phyloP scores from a whole-genome alignment of 37 sponge, comb jelly and placozoan species.

The Ephydatia muelleri region DNA sequence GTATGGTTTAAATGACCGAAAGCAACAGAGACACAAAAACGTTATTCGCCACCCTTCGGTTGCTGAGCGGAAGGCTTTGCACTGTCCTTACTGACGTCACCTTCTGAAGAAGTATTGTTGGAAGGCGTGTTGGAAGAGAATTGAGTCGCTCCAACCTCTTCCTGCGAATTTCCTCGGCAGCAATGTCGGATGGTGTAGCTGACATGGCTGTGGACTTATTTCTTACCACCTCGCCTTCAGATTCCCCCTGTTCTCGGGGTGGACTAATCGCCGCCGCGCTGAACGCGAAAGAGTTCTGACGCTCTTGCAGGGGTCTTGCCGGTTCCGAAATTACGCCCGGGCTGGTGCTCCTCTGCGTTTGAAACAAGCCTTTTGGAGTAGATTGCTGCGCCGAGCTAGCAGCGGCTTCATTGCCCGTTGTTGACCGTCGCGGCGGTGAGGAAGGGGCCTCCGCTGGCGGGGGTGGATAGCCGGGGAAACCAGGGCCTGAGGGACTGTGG shows the following conservation, averaged over 20 bases:
- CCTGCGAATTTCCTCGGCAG: neutral
- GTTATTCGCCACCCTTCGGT: neutral
- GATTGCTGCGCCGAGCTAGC: neutral
- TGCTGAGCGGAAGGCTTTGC: neutral
- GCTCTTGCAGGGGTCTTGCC: neutral
- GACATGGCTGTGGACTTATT: neutral
- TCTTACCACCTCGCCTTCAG: neutral
- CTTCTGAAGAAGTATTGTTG: neutral
- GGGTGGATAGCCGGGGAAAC: constrained; percentile 42
- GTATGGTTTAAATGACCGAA: too few relatives aligned
- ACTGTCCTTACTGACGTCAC: neutral
- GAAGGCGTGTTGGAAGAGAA: neutral
- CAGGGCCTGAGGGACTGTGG: constrained; percentile 40
- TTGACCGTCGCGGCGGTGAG: neutral
- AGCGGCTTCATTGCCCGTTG: neutral
- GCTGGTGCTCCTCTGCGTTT: constrained; percentile 5
- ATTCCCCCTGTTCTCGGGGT: neutral
- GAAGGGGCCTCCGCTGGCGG: neutral
- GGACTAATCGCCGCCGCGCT: neutral
- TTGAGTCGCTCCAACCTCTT: constrained; percentile 10
- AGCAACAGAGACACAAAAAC: neutral
- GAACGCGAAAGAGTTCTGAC: constrained; percentile 15
- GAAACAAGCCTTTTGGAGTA: constrained; percentile 15
- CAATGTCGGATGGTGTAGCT: neutral
- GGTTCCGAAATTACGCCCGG: neutral